phyloP scores from a whole-genome alignment of 2,113 vertebrate genomes.

The Piaya cayana region DNA sequence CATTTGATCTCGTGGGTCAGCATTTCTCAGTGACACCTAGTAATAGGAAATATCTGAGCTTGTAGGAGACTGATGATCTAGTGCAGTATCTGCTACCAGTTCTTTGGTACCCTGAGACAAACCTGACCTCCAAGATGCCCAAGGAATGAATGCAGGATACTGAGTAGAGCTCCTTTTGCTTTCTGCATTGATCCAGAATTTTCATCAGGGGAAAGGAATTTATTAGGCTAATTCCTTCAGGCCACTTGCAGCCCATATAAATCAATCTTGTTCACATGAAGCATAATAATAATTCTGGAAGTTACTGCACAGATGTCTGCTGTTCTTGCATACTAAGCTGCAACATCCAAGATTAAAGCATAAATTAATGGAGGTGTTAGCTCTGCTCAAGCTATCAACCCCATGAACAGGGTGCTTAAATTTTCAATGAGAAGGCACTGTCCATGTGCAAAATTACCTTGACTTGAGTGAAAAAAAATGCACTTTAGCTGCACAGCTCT shows the following conservation, averaged over 20 bases:
- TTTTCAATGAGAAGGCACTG: not conserved
- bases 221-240: not conserved
- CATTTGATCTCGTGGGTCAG: not conserved
- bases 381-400: not conserved
- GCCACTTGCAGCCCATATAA: not conserved
- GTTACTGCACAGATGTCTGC: not conserved
- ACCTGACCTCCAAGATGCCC: not conserved
- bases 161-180: not conserved
- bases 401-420: not conserved
- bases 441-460: not conserved
- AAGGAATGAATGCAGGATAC: not conserved
- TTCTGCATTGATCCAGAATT: not conserved
- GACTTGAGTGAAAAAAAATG: not conserved
- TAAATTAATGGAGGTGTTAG: not conserved
- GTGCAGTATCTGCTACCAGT: not conserved
- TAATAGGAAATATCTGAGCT: not conserved
- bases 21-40: not conserved
- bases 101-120: not conserved
- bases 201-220: not conserved
- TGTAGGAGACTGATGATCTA: not conserved
- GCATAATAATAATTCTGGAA: not conserved
- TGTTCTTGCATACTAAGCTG: not conserved
- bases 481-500: not conserved
- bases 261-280: not conserved
- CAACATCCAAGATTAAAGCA: not conserved